Evolutionary conservation across 2,113 vertebrate genomes (phyloP), one percentile per base, ranked within the genome.

Genomic region (Platichthys flesus): DNA sequence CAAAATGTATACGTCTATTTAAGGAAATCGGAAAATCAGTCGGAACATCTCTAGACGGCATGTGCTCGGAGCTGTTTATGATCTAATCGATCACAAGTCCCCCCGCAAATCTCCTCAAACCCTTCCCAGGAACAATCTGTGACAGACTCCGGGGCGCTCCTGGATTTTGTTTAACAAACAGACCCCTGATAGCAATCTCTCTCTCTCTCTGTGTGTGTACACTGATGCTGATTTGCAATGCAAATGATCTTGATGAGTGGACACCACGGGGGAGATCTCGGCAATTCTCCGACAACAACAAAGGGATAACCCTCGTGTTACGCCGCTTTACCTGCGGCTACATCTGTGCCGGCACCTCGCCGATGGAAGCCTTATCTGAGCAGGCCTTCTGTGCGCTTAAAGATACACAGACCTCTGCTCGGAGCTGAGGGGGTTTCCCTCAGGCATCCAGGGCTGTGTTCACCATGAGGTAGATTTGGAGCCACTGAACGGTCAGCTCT

Each of bases 91-190:
- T 82, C 74, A 78, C 31, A 16, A 7, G 58, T 7, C 56, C 40
- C 15, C 67, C 65, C n/a, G 15, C 58, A 49, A 78, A 72, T 56
- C 79, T 65, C 40, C 10, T 42, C 20, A 26, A 63, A 80, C 72
- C 57, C 65, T 78, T 85, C 74, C 60, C 60, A 82, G 74, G 82
- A 85, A 81, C 64, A 72, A 87, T 87, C 77, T 76, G 10, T 31
- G n/a, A 24, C 49, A 45, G 71, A 63, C 83, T 78, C 20, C 9
- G 67, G 80, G 74, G 81, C 74, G 12, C 78, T 75, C 68, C 64
- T 74, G 78, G 78, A 91, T 51, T 91, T 90, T 92, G 91, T 86
- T 87, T 80, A 87, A 85, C 86, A 90, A 93, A 92, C 82, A 85
- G 72, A 74, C 74, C 62, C 37, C 61, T 76, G 90, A 91, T 80